These are phyloP conservation scores for Pogona vitticeps DNA, from an alignment of 2,113 vertebrate genomes.

Conservation along the genomic window DNA sequence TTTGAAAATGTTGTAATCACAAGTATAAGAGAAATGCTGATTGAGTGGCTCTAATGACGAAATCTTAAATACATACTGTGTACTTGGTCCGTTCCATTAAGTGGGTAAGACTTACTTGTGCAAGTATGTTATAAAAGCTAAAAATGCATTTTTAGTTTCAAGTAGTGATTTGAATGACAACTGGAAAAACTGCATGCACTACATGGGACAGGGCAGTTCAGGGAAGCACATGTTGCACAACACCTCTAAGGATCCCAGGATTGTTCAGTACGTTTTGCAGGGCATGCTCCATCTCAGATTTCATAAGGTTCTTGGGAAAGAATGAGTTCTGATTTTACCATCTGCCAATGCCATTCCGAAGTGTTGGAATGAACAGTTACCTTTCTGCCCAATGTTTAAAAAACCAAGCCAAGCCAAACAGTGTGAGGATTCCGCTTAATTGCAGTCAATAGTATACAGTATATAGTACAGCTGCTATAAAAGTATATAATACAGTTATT, in stretches of 20 bases:
- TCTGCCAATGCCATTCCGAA: neutral
- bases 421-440: neutral
- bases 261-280: neutral
- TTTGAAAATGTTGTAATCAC: neutral
- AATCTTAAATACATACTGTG: neutral
- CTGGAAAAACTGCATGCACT: neutral
- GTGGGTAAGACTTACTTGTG: neutral
- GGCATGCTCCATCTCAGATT: neutral
- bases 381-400: neutral
- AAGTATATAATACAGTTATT: too few species aligned
- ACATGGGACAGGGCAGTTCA: neutral
- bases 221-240: neutral
- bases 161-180: neutral
- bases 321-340: neutral
- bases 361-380: neutral
- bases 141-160: neutral
- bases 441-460: too few species aligned
- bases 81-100: neutral
- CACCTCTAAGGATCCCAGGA: neutral
- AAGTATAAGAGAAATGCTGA: neutral
- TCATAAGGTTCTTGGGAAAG: neutral
- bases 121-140: neutral
- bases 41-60: neutral
- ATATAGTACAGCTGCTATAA: too few species aligned
- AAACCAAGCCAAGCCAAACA: neutral